Evolutionary conservation across 1,140 invertebrate genomes (phyloP).

Genomic region (Theocolax elegans): DNA sequence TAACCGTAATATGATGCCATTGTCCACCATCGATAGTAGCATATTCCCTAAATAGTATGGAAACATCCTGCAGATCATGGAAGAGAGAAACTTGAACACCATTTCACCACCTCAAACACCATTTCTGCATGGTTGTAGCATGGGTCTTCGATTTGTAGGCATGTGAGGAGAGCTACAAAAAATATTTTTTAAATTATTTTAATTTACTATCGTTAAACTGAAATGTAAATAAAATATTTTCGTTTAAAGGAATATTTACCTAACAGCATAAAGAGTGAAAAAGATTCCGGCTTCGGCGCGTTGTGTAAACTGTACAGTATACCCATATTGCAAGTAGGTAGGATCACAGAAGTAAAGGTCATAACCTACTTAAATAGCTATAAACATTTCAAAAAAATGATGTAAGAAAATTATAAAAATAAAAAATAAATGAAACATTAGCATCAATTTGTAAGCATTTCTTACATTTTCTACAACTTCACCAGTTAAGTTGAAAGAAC

Average conservation of each 20-base stretch:
- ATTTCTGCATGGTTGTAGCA: slow-evolving; percentile 90
- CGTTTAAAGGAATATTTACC: slow-evolving; percentile 70
- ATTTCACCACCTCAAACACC: too few relatives aligned
- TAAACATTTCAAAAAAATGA: slow-evolving; percentile 45
- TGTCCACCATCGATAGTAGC: slow-evolving; percentile 95
- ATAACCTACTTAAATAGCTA: slow-evolving; percentile 94
- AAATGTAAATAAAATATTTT: too few relatives aligned
- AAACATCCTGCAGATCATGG: slow-evolving; percentile 88
- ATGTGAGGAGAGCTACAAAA: slow-evolving; percentile 79
- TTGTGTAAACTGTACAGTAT: slow-evolving; percentile 89
- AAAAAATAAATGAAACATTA: too few relatives aligned
- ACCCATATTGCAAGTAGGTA: slow-evolving; percentile 93
- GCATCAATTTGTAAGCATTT: too few relatives aligned
- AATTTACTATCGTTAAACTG: too few relatives aligned
- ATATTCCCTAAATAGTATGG: slow-evolving; percentile 88
- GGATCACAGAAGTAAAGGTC: slow-evolving; percentile 94
- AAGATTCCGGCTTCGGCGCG: slow-evolving; percentile 91
- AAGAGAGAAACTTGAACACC: slow-evolving; percentile 91
- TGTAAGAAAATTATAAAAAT: too few relatives aligned
- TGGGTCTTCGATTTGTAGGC: slow-evolving; percentile 79
- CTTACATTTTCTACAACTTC: slow-evolving; percentile 93
- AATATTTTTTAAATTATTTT: too few relatives aligned
- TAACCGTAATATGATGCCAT: slow-evolving; percentile 96
- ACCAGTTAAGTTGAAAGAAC: slow-evolving; percentile 95
- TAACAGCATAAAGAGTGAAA: slow-evolving; percentile 91